Evolutionary conservation across 30 jellyfish, hydroid and myxozoan species (phyloP), one percentile per base, ranked within the genome.

Genomic region (Cassiopea xamachana): DNA sequence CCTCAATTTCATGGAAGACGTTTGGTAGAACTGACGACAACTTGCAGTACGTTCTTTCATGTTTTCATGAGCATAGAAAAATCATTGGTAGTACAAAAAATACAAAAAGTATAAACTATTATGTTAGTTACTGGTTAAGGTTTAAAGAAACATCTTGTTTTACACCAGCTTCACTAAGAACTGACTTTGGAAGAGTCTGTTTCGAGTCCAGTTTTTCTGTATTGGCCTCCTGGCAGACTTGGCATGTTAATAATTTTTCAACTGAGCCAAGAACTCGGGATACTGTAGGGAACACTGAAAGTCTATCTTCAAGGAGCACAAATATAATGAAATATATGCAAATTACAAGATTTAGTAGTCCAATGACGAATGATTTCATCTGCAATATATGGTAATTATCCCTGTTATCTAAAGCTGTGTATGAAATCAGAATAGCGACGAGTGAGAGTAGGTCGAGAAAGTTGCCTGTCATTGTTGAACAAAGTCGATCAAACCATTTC

Each of bases 401-500:
- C 62, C 99, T 91, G 69, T 51, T 46, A 74, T 96, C 99, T 50
- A 96, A 74, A 7, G 99, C 98, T 1, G 98, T 91, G 96, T 96
- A 96, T 27, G 99, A 96, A 4, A 96, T 59, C 46, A 96, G 64
- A 27, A 90, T 88, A 17, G 98, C 88, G 17, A 92, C 98, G 3
- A 96, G 91, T n/a, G 99, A 92, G 7, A 81, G 71, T 48, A 91
- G 70, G 62, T 96, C 98, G 27, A 96, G 92, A 83, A 91, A 96
- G 79, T 91, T 92, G 13, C 99, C 99, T 1, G 97, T 82, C 78
- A 84, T 91, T 48, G 99, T 91, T 77, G 46, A 82, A 72, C 99
- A 91, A 14, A 96, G 82, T 18, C 98, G 82, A 68, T 96, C 98
- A 61, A 96, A 96, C 99, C 99, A 96, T 73, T 96, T 96, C 73